A percentile compares a stretch with the other conserved stretches of the same genome.
Evolutionary conservation across 2,888 invertebrate species (phyloP).

Genomic region (Dioctria rufipes): DNA sequence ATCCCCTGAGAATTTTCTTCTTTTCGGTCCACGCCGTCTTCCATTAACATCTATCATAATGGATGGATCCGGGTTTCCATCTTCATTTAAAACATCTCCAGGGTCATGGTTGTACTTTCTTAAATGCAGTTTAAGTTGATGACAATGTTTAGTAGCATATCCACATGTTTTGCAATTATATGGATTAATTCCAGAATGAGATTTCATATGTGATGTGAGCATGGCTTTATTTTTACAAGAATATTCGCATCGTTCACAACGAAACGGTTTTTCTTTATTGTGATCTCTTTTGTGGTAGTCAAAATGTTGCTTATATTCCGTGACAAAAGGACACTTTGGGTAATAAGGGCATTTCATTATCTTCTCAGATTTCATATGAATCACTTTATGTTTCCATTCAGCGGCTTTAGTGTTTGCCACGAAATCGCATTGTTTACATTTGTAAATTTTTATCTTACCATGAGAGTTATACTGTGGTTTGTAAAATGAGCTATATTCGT

Average conservation of each 20-base stretch:
- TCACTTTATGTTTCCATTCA: constrained; percentile 93
- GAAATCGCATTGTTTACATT: constrained; percentile 93
- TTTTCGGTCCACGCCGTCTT: constrained; percentile 88
- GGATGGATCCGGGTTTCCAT: constrained; percentile 89
- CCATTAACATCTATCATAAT: constrained; percentile 95
- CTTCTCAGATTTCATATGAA: constrained; percentile 95
- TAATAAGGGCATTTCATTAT: constrained; percentile 91
- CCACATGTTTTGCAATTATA: constrained; percentile 94
- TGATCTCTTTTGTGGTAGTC: constrained; percentile 98
- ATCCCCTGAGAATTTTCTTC: constrained; percentile 65
- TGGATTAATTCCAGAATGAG: constrained; percentile 93
- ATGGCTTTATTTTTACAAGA: constrained; percentile 98
- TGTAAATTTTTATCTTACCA: constrained; percentile 89
- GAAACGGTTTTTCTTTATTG: constrained; percentile 94
- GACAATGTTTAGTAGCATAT: constrained; percentile 98
- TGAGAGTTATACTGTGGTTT: constrained; percentile 74
- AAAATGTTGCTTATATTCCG: constrained; percentile 98
- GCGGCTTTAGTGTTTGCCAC: constrained; percentile 89
- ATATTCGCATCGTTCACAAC: constrained; percentile 90
- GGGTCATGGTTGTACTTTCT: constrained; percentile 93
- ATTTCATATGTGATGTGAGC: constrained; percentile 98
- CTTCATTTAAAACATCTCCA: constrained; percentile 89
- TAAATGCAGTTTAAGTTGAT: constrained; percentile 95
- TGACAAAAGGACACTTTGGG: constrained; percentile 95
- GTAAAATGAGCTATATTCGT: constrained; percentile 70